Base-by-base conservation (phyloP, 2,888 invertebrate genomes). In the Apamea monoglypha region DNA sequence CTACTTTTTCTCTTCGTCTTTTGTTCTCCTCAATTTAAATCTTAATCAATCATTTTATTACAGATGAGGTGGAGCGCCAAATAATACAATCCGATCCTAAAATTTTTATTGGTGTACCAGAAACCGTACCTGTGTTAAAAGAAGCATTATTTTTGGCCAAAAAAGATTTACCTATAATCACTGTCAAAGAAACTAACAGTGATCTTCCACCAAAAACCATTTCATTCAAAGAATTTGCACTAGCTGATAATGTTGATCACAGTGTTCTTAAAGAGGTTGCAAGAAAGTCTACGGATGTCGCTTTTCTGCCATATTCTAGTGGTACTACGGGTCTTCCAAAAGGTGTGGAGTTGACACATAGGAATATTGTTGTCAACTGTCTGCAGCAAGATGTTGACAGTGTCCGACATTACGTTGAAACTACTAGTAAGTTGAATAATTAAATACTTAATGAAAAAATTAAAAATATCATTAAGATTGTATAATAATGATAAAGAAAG, bases 271-370 rank as follows among this genome's bases (percentile, higher is more conserved):
- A 93, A 81, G 89, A 94, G n/a, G 94, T 95, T 59, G 92, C 90
- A 3, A 92, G 92, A 68, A 91, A 89, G 25, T 89, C 96, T 3
- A 95, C 97, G 18, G 98, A 98, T 87, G 94, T 98, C 5, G 97
- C 97, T 0, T 93, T 98, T 40, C 91, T 99, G 78, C 98, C 98
- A 0, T 99, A 98, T 95, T 98, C 98, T 5, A 98, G 98, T 92
- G 98, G 98, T 1, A 99, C 99, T 0, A 99, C 98, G 0, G 99
- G 99, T 0, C 89, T 98, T 66, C 98, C 98, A 0, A 98, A 98
- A 96, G 98, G 98, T 3, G 98, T 98, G 0, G 97, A 97, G 90
- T 92, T 98, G 0, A 97, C 97, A 0, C 97, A 98, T 92, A 94
- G 89, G 74, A 97, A 97, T 92, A 89, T 97, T 10, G 93, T 97